phyloP scores from a whole-genome alignment of 2,888 invertebrate genomes.

The Quadroppia sp. region DNA sequence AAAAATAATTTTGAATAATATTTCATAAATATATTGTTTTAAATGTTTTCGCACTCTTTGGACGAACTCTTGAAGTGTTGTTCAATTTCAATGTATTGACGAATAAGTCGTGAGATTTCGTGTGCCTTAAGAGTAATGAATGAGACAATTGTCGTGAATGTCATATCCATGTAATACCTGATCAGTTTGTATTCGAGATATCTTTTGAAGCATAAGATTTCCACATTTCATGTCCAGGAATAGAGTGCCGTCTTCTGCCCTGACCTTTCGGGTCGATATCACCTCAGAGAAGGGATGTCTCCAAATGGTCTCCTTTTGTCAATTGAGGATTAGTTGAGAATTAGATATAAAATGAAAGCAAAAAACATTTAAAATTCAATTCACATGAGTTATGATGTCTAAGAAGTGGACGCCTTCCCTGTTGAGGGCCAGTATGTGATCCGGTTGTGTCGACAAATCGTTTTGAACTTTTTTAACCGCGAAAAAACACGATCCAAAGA shows the following conservation, averaged over 20 bases:
- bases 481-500: slow-evolving; percentile 98
- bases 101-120: slow-evolving; percentile 89
- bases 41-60: neutral
- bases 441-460: slow-evolving; percentile 65
- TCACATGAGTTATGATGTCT: slow-evolving; percentile 79
- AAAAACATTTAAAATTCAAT: no score
- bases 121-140: slow-evolving; percentile 67
- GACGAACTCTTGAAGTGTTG: slow-evolving; percentile 36
- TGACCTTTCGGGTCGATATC: slow-evolving; percentile 85
- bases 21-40: neutral
- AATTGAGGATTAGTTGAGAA: neutral
- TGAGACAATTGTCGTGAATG: slow-evolving; percentile 23
- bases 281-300: slow-evolving; percentile 93
- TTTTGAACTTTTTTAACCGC: slow-evolving; percentile 63
- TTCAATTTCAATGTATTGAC: slow-evolving; percentile 92
- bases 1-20: neutral
- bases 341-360: no score
- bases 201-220: slow-evolving; percentile 89
- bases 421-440: slow-evolving; percentile 89
- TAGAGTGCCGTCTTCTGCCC: slow-evolving; percentile 83
- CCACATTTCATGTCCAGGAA: slow-evolving; percentile 96
- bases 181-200: slow-evolving; percentile 91
- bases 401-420: slow-evolving; percentile 88
- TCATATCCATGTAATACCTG: slow-evolving; percentile 51
- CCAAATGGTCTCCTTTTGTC: slow-evolving; percentile 71